Conservation (phyloP, 2,113 vertebrate genomes). For the Crotalus helleri region DNA sequence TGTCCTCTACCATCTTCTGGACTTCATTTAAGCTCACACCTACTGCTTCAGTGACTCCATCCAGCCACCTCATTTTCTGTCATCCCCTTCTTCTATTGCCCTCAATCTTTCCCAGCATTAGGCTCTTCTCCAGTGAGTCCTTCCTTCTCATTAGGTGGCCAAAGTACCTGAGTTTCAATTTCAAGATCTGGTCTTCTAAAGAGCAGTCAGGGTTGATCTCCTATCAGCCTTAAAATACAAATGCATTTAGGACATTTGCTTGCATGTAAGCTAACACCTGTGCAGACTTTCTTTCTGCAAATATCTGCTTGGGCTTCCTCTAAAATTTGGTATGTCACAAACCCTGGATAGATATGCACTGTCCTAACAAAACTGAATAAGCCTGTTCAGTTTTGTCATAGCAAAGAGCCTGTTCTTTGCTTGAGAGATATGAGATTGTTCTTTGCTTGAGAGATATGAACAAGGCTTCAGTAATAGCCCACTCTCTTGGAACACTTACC, state of each 20-base stretch:
- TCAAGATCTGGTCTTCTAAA: too few relatives aligned
- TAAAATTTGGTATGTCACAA: not conserved
- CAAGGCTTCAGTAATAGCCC: not conserved
- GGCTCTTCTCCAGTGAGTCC: too few relatives aligned
- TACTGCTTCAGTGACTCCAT: too few relatives aligned
- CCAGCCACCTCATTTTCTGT: too few relatives aligned
- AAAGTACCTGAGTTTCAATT: too few relatives aligned
- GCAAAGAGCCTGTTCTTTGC: not conserved
- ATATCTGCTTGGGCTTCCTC: not conserved
- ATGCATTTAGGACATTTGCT: not conserved
- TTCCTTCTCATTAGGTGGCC: too few relatives aligned
- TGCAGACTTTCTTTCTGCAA: not conserved
- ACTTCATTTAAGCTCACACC: too few relatives aligned
- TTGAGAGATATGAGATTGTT: not conserved
- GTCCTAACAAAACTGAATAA: not conserved
- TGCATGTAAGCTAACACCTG: not conserved
- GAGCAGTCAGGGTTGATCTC: too few relatives aligned
- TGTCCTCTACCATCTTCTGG: too few relatives aligned
- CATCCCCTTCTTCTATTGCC: too few relatives aligned
- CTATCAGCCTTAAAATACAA: not conserved
- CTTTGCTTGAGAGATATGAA: not conserved
- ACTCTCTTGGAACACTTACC: not conserved
- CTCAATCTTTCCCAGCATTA: too few relatives aligned
- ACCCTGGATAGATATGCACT: not conserved
- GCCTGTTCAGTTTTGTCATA: not conserved